These are phyloP conservation scores for Galago senegalensis DNA, from an alignment of 2,797 vertebrate species.

Conservation along the genomic window DNA sequence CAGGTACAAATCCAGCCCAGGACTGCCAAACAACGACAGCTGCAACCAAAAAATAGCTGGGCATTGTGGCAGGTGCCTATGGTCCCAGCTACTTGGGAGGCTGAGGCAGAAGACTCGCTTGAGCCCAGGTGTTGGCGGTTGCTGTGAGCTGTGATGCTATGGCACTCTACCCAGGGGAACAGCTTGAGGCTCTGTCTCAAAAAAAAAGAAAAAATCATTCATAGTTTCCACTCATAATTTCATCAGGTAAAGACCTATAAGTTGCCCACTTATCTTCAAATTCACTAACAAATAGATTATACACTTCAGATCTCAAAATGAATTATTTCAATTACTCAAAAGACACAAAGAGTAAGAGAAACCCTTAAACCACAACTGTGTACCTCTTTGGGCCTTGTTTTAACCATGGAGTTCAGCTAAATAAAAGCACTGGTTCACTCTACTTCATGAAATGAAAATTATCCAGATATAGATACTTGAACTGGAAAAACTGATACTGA, in stretches of 20 bases:
- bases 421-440: constrained; percentile 62
- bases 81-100: no score
- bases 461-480: not conserved
- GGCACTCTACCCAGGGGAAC: no score
- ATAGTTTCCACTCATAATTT: constrained; percentile 51
- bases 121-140: no score
- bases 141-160: no score
- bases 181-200: no score
- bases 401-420: constrained; percentile 58
- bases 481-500: constrained; percentile 32
- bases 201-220: not conserved
- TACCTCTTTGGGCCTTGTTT: not conserved
- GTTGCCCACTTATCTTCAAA: constrained; percentile 35
- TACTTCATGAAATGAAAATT: constrained; percentile 53
- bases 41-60: no score
- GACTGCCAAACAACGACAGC: no score
- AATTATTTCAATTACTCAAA: constrained; percentile 34
- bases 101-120: no score
- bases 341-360: not conserved
- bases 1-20: no score
- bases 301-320: constrained; percentile 59
- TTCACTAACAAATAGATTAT: constrained; percentile 42
- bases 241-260: not conserved
- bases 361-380: constrained; percentile 35
- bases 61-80: no score